Base-by-base conservation (phyloP, 1,140 invertebrate genomes). In the Dendrolimus punctatus region DNA sequence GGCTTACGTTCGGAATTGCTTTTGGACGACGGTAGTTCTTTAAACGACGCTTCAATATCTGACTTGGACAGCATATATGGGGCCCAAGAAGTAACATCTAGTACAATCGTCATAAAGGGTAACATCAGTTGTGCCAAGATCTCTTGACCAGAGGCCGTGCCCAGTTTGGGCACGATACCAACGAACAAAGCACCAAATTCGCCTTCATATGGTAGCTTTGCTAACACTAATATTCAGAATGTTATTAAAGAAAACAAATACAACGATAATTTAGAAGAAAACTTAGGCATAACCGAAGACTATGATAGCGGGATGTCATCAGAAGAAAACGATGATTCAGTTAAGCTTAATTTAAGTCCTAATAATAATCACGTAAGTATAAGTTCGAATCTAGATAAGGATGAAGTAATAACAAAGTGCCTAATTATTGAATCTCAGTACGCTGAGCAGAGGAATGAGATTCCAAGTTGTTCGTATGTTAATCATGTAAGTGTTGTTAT, bases 251-350 rank as follows among this genome's bases (percentile, higher is more conserved):
- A 66, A 59, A 68, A 55, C 52, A 62, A 68, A 53, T 58, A 58
- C 55, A 44, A 62, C 41, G 58, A 68, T 50, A 51, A 64, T 53
- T 58, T 57, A 39, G 49, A 62, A 49, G 56, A 60, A 45, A 54
- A 67, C 6, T 51, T 47, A 50, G 51, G 64, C 38, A 53, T 54
- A 53, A 50, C 58, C 6, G 60, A 67, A 38, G 80, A 84, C 40
- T 77, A 81, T 38, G 83, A 86, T 53, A 86, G 83, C 57, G 83
- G 83, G 48, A 81, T 86, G 83, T 86, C 83, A 36, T 86, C 83
- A 1, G 83, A 78, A 53, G 82, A 85, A 55, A 81, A 72, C 51
- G 80, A 86, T 39, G 80, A 84, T 9, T 81, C 75, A 49, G 53
- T 76, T 6, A 77, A 72, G 64, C 49, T 62, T 55, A 60, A 62